Evolutionary conservation across 2,113 vertebrate species (phyloP).

Genomic region (Genyomyrus donnyi): DNA sequence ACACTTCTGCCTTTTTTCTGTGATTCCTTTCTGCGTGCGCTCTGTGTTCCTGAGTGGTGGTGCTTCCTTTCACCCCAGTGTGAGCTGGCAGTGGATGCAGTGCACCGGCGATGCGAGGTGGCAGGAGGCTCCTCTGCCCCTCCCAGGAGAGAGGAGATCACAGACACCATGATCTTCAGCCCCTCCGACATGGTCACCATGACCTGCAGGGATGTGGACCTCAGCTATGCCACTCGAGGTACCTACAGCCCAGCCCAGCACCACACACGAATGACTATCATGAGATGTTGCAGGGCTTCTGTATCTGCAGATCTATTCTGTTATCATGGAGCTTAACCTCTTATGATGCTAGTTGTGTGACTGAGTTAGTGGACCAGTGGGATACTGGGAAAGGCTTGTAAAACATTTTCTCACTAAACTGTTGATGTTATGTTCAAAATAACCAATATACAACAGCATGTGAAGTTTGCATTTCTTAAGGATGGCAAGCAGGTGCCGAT

Average conservation of each 20-base stretch:
- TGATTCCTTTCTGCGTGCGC: background rate
- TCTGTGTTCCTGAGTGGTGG: background rate
- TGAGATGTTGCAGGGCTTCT: background rate
- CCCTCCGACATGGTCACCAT: slow-evolving; percentile 77
- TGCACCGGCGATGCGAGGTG: slow-evolving; percentile 68
- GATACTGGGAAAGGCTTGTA: background rate
- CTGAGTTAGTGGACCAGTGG: background rate
- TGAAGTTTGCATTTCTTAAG: background rate
- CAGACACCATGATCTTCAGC: slow-evolving; percentile 87
- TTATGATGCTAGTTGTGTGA: background rate
- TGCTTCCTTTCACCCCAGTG: slow-evolving; percentile 53
- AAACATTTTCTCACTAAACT: background rate
- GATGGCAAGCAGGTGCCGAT: background rate
- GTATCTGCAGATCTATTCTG: background rate
- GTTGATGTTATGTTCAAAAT: background rate
- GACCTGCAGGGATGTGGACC: slow-evolving; percentile 82
- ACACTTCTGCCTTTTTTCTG: background rate
- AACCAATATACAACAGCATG: background rate
- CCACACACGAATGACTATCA: background rate
- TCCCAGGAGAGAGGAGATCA: slow-evolving; percentile 80
- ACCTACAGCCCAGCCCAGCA: slow-evolving; percentile 27
- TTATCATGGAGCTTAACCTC: background rate
- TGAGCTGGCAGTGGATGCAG: slow-evolving; percentile 85
- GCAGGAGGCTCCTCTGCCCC: slow-evolving; percentile 32
- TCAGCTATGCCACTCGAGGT: slow-evolving; percentile 85